Conservation (phyloP, 2,888 invertebrate species). For the Scotopteryx bipunctaria region DNA sequence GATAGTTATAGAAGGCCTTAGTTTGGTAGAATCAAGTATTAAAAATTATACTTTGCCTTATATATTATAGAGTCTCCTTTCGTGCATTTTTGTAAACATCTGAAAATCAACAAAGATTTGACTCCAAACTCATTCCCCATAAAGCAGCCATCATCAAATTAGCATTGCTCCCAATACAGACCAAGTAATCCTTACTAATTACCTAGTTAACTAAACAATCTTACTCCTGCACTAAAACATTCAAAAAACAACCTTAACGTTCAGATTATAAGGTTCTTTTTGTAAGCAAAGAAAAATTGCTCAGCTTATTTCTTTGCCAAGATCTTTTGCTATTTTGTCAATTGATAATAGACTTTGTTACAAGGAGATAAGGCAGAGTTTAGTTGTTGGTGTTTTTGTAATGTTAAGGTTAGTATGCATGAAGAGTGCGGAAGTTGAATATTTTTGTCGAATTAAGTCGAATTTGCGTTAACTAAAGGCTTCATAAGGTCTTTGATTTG, state of each 20-base stretch:
- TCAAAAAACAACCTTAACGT: slow-evolving; percentile 24
- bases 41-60: too few species aligned
- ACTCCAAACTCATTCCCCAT: slow-evolving; percentile 4
- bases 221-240: background rate
- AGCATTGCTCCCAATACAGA: slow-evolving; percentile 18
- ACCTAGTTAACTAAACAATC: slow-evolving; percentile 41
- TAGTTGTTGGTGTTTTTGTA: slow-evolving; percentile 25
- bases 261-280: background rate
- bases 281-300: slow-evolving; percentile 15
- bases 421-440: slow-evolving; percentile 40
- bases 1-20: too few species aligned
- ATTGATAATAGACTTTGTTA: slow-evolving; percentile 5
- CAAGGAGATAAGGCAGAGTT: background rate
- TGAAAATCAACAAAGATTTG: too few species aligned
- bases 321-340: background rate
- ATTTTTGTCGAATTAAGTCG: slow-evolving; percentile 52
- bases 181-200: slow-evolving; percentile 49
- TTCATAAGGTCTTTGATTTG: too few species aligned
- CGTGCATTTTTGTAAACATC: too few species aligned
- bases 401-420: slow-evolving; percentile 46
- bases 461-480: slow-evolving; percentile 40
- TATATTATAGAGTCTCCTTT: too few species aligned
- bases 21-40: too few species aligned
- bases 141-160: slow-evolving; percentile 21
- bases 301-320: slow-evolving; percentile 24